A percentile compares a stretch with the other conserved stretches of the same genome.
phyloP scores from a whole-genome alignment of 2,113 vertebrate genomes.

The Thamnophis sirtalis region DNA sequence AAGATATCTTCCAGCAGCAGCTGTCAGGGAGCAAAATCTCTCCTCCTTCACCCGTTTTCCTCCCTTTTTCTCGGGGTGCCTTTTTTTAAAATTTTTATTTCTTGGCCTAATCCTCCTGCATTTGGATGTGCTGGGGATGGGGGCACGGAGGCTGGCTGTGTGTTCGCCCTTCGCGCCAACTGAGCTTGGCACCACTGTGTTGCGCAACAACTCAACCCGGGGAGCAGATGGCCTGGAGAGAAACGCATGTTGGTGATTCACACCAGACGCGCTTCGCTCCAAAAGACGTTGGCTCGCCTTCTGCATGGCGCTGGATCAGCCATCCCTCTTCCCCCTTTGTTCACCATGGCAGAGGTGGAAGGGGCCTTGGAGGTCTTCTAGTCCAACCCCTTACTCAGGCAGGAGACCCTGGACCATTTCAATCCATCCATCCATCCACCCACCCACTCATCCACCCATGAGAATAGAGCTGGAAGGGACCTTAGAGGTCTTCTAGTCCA shows the following conservation, averaged over 20 bases:
- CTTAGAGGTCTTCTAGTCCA: too few relatives aligned
- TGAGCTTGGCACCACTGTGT: neutral
- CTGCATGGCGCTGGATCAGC: fast-evolving
- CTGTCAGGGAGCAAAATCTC: neutral
- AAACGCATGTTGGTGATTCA: neutral
- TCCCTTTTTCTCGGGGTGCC: neutral
- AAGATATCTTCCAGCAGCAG: neutral
- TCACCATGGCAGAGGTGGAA: fast-evolving
- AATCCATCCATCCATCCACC: too few relatives aligned
- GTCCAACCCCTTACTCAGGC: too few relatives aligned
- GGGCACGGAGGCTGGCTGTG: neutral
- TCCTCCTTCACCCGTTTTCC: neutral
- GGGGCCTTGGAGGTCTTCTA: too few relatives aligned
- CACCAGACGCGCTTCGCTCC: fast-evolving
- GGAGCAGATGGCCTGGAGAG: neutral
- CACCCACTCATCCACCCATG: too few relatives aligned
- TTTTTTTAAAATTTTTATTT: too few relatives aligned
- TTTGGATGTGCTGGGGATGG: neutral
- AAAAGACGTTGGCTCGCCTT: fast-evolving
- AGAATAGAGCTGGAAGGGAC: fast-evolving
- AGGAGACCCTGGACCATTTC: too few relatives aligned
- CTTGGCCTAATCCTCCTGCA: neutral
- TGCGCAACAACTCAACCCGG: neutral
- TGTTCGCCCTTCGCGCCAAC: neutral
- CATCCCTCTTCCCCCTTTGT: neutral